Percentiles rank a stretch among this genome's conserved stretches.
Conservation (phyloP, 2,113 vertebrate species). For the Thalassarche chlororhynchos region DNA sequence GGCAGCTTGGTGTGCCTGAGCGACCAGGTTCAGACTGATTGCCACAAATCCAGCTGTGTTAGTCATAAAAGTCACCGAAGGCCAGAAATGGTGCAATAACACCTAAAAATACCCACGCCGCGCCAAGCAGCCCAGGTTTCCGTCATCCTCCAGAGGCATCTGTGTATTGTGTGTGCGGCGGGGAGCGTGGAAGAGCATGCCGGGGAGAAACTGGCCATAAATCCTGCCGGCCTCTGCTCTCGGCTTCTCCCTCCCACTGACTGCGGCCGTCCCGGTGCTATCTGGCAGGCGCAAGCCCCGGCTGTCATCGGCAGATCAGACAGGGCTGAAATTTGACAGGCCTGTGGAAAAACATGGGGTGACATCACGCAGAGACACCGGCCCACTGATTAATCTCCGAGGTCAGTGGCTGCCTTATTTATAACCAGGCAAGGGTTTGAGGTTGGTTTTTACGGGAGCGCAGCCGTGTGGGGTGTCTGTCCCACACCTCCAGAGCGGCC, state of each 20-base stretch:
- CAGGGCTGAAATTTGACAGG: background rate
- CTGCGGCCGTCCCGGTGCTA: background rate
- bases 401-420: slow-evolving; percentile 31
- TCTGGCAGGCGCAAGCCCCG: background rate
- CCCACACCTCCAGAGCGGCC: rapidly evolving
- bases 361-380: slow-evolving; percentile 49
- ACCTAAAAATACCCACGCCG: background rate
- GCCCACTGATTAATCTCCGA: background rate
- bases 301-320: background rate
- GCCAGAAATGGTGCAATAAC: background rate
- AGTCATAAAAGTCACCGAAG: background rate
- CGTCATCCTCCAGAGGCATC: background rate
- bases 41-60: rapidly evolving
- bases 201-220: background rate
- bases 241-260: background rate
- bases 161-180: background rate
- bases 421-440: background rate
- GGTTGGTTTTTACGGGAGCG: background rate
- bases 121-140: background rate
- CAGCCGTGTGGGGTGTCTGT: background rate
- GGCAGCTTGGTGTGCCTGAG: rapidly evolving
- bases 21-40: rapidly evolving
- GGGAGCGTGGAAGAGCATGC: background rate
- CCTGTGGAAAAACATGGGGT: slow-evolving; percentile 50
- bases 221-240: background rate